Percentiles rank a stretch among this genome's conserved stretches.
Conservation (phyloP, 2,113 vertebrate genomes). For the Bagarius yarrelli region DNA sequence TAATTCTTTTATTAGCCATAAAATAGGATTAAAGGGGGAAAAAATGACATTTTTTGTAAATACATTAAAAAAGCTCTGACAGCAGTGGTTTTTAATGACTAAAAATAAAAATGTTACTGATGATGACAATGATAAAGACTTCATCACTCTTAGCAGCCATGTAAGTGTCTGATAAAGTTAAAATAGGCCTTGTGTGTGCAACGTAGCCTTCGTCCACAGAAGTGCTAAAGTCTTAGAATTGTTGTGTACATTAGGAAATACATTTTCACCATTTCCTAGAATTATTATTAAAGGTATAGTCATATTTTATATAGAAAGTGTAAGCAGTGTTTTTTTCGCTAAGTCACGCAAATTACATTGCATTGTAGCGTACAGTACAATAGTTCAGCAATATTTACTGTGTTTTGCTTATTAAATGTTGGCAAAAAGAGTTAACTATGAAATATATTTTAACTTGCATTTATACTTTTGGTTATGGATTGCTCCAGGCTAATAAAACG, state of each 20-base stretch:
- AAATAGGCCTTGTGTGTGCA: too few species aligned
- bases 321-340: not conserved
- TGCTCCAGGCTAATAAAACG: not conserved
- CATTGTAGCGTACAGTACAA: not conserved
- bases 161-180: slow-evolving; percentile 3
- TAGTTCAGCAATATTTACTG: not conserved
- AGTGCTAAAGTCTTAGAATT: too few species aligned
- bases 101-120: too few species aligned
- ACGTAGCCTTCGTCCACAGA: too few species aligned
- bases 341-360: not conserved
- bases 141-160: not conserved
- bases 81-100: not conserved
- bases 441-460: not conserved
- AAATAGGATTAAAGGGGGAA: too few species aligned
- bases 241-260: not conserved
- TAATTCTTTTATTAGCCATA: not conserved
- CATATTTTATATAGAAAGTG: not conserved
- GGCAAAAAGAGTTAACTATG: not conserved
- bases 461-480: not conserved
- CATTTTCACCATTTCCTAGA: not conserved
- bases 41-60: too few species aligned
- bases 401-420: not conserved
- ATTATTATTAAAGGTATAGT: not conserved
- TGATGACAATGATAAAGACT: not conserved
- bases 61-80: not conserved